Conservation (phyloP, 2,888 invertebrate species). For the Ennomos quercinarius region DNA sequence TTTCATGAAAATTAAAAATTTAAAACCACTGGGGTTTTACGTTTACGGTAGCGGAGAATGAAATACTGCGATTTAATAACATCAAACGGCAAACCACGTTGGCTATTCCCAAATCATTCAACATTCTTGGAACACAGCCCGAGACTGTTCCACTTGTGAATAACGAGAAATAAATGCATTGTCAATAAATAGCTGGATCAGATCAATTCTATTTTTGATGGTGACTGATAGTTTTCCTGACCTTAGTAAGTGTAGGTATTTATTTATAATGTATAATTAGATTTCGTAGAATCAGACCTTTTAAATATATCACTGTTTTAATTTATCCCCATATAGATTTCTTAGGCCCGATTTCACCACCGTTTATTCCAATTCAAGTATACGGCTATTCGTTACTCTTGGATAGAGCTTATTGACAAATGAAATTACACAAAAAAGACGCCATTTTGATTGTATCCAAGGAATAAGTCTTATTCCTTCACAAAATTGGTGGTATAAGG, state of each 20-base stretch:
- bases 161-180: slow-evolving; percentile 14
- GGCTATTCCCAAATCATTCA: slow-evolving; percentile 8
- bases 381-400: too few species aligned
- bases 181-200: slow-evolving; percentile 24
- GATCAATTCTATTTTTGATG: slow-evolving; percentile 21
- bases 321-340: too few species aligned
- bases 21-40: slow-evolving; percentile 3
- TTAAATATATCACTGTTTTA: too few species aligned
- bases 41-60: not conserved
- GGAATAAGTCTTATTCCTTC: too few species aligned
- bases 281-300: slow-evolving; percentile 2
- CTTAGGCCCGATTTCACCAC: too few species aligned
- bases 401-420: too few species aligned
- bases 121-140: slow-evolving; percentile 24
- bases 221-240: slow-evolving; percentile 8
- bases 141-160: slow-evolving; percentile 8
- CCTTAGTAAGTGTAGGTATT: slow-evolving; percentile 7
- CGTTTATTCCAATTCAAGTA: too few species aligned
- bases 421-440: too few species aligned
- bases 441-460: too few species aligned
- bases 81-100: not conserved
- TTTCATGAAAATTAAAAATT: slow-evolving; percentile 19
- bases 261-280: not conserved
- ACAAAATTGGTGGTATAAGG: too few species aligned
- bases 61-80: slow-evolving; percentile 5